Conservation (phyloP, 1,140 invertebrate genomes). For the Ctenoplectra terminalis region DNA sequence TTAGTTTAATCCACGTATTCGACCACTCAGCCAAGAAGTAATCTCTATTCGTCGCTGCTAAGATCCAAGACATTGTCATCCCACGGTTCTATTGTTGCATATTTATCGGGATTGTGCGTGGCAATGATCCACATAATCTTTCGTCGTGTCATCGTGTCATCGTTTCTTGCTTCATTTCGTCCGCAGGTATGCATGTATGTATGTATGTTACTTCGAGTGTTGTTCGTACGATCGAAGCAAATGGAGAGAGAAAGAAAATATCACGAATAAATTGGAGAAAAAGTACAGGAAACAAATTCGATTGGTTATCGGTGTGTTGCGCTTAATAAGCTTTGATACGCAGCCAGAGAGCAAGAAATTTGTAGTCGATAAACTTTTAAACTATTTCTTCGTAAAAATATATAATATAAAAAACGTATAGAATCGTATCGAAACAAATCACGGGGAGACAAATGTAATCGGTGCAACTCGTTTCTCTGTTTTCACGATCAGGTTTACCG, state of each 20-base stretch:
- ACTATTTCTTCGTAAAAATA: no score
- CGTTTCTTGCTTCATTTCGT: no score
- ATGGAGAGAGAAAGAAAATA: no score
- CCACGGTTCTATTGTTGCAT: conserved; percentile 69
- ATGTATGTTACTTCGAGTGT: no score
- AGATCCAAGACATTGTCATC: conserved; percentile 62
- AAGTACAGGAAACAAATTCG: not conserved
- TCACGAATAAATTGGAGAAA: no score
- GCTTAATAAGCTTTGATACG: not conserved
- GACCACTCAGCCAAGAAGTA: conserved; percentile 39
- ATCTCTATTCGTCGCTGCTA: conserved; percentile 43
- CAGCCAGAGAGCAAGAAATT: not conserved
- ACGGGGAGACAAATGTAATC: conserved; percentile 70
- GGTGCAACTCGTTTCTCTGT: conserved; percentile 74
- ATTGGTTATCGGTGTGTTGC: not conserved
- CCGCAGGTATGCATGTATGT: no score
- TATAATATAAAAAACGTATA: not conserved
- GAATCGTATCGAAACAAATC: conserved; percentile 57
- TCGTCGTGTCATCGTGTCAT: conserved; percentile 30
- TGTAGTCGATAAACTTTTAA: no score
- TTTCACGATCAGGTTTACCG: conserved; percentile 81
- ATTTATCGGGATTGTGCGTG: conserved; percentile 73
- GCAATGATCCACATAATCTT: conserved; percentile 77
- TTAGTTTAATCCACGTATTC: conserved; percentile 36
- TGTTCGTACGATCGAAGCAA: no score